Evolutionary conservation across 2,113 vertebrate species (phyloP).

Genomic region (Nothoprocta perdicaria): DNA sequence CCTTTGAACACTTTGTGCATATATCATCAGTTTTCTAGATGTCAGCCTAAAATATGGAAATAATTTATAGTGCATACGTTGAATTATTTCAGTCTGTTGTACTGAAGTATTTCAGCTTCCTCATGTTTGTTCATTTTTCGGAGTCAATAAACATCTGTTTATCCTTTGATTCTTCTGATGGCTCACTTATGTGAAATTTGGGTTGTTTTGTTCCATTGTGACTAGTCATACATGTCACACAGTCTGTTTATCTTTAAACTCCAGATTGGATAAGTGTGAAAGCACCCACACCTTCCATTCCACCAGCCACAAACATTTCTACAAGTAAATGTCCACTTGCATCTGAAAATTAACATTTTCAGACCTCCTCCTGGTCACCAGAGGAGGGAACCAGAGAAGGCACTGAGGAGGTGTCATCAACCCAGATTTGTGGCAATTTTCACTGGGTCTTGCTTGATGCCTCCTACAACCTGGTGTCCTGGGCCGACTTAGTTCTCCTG

Average conservation of each 20-base stretch:
- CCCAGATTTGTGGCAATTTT: background rate
- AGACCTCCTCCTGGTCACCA: background rate
- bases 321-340: background rate
- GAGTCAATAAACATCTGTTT: background rate
- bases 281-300: conserved; percentile 15
- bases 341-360: background rate
- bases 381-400: background rate
- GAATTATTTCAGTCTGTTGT: background rate
- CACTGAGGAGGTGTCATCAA: accelerated
- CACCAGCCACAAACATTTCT: background rate
- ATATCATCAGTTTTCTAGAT: background rate
- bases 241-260: background rate
- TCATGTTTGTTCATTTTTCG: background rate
- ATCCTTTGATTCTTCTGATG: background rate
- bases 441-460: background rate
- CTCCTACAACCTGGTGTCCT: background rate
- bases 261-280: conserved; percentile 20
- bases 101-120: background rate
- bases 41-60: background rate
- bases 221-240: conserved; percentile 39
- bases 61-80: background rate
- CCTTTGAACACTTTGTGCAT: background rate
- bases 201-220: background rate
- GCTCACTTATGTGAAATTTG: background rate
- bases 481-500: background rate